Evolutionary conservation across 2,888 invertebrate genomes (phyloP).

Genomic region (Automeris io): DNA sequence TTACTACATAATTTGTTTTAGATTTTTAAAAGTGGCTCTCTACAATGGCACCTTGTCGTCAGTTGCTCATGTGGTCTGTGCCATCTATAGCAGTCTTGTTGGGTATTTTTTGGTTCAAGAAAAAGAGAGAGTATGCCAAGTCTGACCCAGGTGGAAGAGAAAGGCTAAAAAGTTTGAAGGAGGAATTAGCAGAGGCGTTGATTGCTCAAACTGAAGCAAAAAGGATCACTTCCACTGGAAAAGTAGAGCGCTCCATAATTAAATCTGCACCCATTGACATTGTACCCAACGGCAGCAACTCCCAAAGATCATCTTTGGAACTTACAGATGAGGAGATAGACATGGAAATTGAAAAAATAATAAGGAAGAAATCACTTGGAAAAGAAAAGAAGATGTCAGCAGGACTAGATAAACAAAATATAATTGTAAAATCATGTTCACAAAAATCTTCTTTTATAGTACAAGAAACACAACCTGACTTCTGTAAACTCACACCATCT

Average conservation of each 20-base stretch:
- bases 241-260: conserved; percentile 62
- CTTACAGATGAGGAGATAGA: conserved; percentile 82
- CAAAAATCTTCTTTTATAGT: conserved; percentile 35
- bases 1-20: conserved; percentile 57
- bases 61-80: conserved; percentile 86
- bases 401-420: conserved; percentile 35
- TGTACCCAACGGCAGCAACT: conserved; percentile 65
- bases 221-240: conserved; percentile 61
- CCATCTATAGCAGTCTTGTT: conserved; percentile 87
- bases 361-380: conserved; percentile 72
- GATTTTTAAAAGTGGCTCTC: conserved; percentile 81
- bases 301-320: conserved; percentile 74
- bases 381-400: conserved; percentile 57
- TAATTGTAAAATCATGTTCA: conserved; percentile 28
- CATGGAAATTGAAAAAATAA: conserved; percentile 80
- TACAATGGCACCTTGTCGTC: conserved; percentile 87
- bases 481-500: conserved; percentile 35
- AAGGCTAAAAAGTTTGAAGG: conserved; percentile 64
- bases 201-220: conserved; percentile 56
- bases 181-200: conserved; percentile 67
- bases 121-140: conserved; percentile 84
- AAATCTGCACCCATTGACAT: conserved; percentile 84
- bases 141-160: conserved; percentile 85
- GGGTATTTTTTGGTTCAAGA: conserved; percentile 89
- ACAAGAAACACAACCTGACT: conserved; percentile 28